A percentile compares a stretch with the other conserved stretches of the same genome.
Conservation (phyloP, 2,888 invertebrate species). For the Lycia hirtaria region DNA sequence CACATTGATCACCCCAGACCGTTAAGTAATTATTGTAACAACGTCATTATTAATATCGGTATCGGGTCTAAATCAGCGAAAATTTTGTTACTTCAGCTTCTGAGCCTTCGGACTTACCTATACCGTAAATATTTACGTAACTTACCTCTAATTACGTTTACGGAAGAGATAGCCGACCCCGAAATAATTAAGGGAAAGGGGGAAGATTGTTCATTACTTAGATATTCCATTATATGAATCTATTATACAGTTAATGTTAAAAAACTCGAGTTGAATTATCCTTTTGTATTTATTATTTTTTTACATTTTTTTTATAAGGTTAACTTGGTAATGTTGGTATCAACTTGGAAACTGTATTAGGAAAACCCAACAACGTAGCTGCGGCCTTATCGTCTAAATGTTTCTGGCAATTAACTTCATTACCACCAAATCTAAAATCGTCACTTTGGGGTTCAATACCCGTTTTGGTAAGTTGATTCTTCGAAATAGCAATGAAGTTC, state of each 20-base stretch:
- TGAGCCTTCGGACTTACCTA: conserved; percentile 31
- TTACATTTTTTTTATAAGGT: no score
- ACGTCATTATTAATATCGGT: conserved; percentile 3
- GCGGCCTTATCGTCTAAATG: no score
- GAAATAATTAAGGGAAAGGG: conserved; percentile 36
- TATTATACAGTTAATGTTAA: conserved; percentile 15
- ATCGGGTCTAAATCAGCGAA: conserved; percentile 17
- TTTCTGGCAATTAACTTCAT: no score
- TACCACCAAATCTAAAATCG: no score
- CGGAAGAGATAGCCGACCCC: conserved; percentile 41
- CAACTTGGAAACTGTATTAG: no score
- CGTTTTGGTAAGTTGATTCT: no score
- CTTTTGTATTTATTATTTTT: background rate
- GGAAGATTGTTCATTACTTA: conserved; percentile 40
- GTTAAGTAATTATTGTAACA: background rate
- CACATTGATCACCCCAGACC: background rate
- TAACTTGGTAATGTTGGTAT: no score
- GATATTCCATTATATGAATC: conserved; percentile 31
- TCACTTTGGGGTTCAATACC: no score
- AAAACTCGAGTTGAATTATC: background rate
- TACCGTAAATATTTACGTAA: conserved; percentile 40
- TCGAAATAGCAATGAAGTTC: no score
- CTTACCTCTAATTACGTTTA: conserved; percentile 44
- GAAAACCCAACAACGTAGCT: no score
- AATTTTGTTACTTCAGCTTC: conserved; percentile 24